Evolutionary conservation across 1,140 invertebrate species (phyloP).

Genomic region (Stenopsyche tienmushanensis): DNA sequence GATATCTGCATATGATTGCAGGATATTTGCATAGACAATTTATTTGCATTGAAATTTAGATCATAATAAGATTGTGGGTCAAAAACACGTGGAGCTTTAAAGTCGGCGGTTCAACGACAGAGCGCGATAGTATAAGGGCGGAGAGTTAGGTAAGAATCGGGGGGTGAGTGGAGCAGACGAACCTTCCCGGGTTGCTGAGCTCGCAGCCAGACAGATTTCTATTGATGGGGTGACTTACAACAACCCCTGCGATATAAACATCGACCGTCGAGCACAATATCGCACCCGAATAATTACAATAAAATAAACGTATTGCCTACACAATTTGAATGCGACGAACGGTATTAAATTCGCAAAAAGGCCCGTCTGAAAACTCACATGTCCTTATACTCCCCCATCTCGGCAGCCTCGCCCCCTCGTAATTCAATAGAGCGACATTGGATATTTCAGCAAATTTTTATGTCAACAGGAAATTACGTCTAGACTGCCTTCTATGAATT

Average conservation of each 20-base stretch:
- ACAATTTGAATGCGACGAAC: neutral
- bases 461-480: too few species aligned
- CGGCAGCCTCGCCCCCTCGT: too few species aligned
- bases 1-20: too few species aligned
- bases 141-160: neutral
- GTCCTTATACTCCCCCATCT: too few species aligned
- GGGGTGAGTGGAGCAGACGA: slow-evolving; percentile 2
- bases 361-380: too few species aligned
- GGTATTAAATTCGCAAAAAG: too few species aligned
- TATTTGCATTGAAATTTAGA: too few species aligned
- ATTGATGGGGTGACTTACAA: neutral
- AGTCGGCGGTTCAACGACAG: slow-evolving; percentile 6
- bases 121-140: neutral
- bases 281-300: neutral
- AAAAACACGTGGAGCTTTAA: slow-evolving; percentile 5
- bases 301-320: neutral
- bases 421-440: too few species aligned
- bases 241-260: neutral
- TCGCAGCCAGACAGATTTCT: slow-evolving; percentile 13
- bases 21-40: too few species aligned
- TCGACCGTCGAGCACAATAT: neutral
- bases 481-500: too few species aligned
- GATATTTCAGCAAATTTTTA: too few species aligned
- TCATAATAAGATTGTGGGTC: neutral
- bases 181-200: neutral